Conservation (phyloP, 2,797 vertebrate genomes). For the Oreochromis grahami region DNA sequence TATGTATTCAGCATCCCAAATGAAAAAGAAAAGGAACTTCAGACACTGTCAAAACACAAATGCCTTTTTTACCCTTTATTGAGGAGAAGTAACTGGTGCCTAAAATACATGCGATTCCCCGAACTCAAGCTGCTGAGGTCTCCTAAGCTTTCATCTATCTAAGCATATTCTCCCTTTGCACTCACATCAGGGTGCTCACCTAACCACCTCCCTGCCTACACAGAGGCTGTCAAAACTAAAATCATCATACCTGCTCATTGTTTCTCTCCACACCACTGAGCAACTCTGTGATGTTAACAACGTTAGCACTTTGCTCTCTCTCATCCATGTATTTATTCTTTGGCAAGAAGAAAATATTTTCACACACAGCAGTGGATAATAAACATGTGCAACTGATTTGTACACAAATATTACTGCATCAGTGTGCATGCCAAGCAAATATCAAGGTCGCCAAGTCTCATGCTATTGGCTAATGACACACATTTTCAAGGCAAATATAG, state of each 20-base stretch:
- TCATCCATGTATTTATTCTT: constrained; percentile 7
- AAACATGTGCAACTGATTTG: constrained; percentile 24
- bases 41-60: neutral
- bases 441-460: neutral
- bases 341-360: constrained; percentile 33
- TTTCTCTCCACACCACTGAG: neutral
- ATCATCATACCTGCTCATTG: constrained; percentile 17
- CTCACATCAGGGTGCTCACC: constrained; percentile 17
- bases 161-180: neutral
- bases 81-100: neutral
- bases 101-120: constrained; percentile 20
- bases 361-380: constrained; percentile 45
- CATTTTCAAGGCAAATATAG: neutral
- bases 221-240: constrained; percentile 40
- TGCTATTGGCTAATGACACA: neutral
- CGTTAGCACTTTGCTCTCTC: neutral
- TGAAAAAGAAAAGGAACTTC: neutral
- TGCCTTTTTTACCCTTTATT: neutral
- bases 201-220: constrained; percentile 23
- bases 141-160: constrained; percentile 15
- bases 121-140: constrained; percentile 2
- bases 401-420: neutral
- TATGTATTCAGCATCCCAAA: neutral
- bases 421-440: constrained; percentile 21
- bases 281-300: constrained; percentile 1